Percentiles rank a stretch among this genome's conserved stretches.
Conservation (phyloP, 1,140 invertebrate species). For the Nephila pilipes region DNA sequence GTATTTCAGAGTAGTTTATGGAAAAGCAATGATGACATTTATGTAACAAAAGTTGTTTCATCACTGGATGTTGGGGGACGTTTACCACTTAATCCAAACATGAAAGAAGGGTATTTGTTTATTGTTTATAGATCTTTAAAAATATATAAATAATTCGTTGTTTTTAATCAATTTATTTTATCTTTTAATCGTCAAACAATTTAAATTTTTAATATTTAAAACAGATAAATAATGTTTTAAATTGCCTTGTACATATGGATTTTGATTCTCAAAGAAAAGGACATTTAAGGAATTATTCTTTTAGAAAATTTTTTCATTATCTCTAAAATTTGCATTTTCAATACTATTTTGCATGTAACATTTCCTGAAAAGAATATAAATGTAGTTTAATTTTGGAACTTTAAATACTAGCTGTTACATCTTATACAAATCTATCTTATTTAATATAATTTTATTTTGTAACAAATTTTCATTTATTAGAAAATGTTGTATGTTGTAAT, state of each 20-base stretch:
- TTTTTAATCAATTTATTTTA: neutral
- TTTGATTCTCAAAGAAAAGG: neutral
- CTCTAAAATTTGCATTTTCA: too few relatives aligned
- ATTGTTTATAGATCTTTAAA: neutral
- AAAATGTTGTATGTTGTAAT: too few relatives aligned
- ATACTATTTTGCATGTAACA: too few relatives aligned
- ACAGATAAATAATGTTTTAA: neutral
- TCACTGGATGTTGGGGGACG: conserved; percentile 91
- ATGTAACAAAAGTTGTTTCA: conserved; percentile 91
- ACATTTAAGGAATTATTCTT: too few relatives aligned
- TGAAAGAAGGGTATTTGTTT: conserved; percentile 89
- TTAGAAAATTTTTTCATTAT: too few relatives aligned
- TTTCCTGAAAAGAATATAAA: too few relatives aligned
- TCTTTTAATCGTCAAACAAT: neutral
- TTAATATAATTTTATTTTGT: too few relatives aligned
- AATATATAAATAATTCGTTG: neutral
- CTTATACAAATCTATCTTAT: too few relatives aligned
- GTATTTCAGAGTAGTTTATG: conserved; percentile 85
- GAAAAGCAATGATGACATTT: conserved; percentile 86
- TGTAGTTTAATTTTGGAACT: too few relatives aligned
- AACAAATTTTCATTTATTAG: too few relatives aligned
- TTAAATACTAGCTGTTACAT: too few relatives aligned
- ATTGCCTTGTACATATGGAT: neutral
- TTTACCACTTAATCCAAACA: conserved; percentile 89
- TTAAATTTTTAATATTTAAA: neutral